These are phyloP conservation scores for Cephus cinctus DNA, from an alignment of 1,140 invertebrate species.

Conservation along the genomic window DNA sequence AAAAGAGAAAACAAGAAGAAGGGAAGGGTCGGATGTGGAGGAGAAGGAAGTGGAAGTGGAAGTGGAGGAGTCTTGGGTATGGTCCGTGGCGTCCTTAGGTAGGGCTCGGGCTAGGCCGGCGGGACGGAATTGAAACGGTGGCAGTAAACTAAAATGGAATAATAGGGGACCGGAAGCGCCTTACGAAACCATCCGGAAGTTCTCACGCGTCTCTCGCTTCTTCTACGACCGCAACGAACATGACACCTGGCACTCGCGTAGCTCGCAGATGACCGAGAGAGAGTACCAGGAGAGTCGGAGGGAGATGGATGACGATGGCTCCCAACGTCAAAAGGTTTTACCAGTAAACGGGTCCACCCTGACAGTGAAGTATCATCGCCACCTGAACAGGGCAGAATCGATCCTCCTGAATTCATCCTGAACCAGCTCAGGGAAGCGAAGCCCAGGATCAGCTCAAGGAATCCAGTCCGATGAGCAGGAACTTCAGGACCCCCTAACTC, in stretches of 20 bases:
- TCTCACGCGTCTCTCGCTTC: slow-evolving; percentile 57
- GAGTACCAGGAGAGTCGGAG: neutral
- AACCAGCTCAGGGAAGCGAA: no score
- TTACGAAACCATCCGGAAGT: slow-evolving; percentile 54
- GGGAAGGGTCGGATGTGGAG: neutral
- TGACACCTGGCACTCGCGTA: slow-evolving; percentile 55
- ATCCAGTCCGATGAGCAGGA: no score
- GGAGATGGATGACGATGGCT: neutral
- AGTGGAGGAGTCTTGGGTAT: no score
- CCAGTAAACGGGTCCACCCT: no score
- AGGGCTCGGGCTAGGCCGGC: no score
- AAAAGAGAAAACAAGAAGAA: neutral
- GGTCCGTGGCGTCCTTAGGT: no score
- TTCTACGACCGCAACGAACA: slow-evolving; percentile 53
- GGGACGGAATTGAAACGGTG: slow-evolving; percentile 35
- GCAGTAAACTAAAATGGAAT: slow-evolving; percentile 53
- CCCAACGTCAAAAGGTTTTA: neutral
- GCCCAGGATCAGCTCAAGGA: no score
- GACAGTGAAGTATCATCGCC: no score
- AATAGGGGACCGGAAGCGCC: slow-evolving; percentile 53
- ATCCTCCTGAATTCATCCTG: no score
- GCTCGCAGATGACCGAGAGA: neutral
- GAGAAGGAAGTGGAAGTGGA: neutral
- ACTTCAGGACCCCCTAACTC: no score
- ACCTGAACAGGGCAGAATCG: no score